Base-by-base conservation (phyloP, 1,140 invertebrate genomes). In the Hestina assimilis region DNA sequence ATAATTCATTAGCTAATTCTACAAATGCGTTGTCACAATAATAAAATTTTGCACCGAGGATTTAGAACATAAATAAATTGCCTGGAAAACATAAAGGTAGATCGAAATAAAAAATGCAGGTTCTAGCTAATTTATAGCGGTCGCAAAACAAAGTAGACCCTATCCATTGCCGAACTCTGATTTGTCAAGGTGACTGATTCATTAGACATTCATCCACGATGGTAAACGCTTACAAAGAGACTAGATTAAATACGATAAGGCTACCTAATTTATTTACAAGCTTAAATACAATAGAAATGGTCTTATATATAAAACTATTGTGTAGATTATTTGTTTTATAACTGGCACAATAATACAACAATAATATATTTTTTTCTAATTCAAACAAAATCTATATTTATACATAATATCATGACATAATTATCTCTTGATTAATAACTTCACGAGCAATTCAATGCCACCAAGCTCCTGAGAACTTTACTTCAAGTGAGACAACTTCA, bases 141-240 rank as follows among this genome's bases (percentile, higher is more conserved):
- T 38, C 33, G 33, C 33, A 19, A 17, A 17, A 38, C 33, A 14
- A 19, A 14, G 33, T 17, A 11, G 33, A 50, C 47, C 29, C 20
- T 38, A 50, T 40, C 31, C 31, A 31, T 50, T 50, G 40, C 31
- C 20, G 21, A 23, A 31, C 20, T 50, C 47, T 23, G 47, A 50
- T 50, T 33, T 50, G 33, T 38, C 47, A 38, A 40, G 31, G 33
- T 50, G 47, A 23, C 21, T 50, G 47, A 50, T 50, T 50, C 47
- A 50, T 50, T 50, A 50, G 21, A 50, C 47, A 38, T 50, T 50
- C 38, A 50, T 50, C 47, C 28, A 38, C 20, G 29, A 47, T 38
- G 47, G 33, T 50, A 19, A 35, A 5, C 12, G 11, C 31, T 1
- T 6, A 12, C 21, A 24, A 19, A 38, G 33, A 3, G 19, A 19